Evolutionary conservation across 2,888 invertebrate genomes (phyloP), one percentile per base, ranked within the genome.

Genomic region (Iphiclides podalirius): DNA sequence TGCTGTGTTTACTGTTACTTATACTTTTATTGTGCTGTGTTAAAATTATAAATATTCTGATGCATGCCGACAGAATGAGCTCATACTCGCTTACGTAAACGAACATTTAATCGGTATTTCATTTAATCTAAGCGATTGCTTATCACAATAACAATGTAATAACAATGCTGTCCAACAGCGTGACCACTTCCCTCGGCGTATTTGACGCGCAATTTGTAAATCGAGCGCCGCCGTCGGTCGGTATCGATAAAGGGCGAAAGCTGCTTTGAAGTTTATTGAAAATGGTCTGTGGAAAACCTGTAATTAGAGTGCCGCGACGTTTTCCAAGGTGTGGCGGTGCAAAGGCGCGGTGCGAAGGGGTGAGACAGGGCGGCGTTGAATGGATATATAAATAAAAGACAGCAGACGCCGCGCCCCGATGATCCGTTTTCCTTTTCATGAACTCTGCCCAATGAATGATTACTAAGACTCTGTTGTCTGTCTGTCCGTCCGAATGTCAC

Each of bases 301-400:
- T 17, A 47, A 35, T 26, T 40, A 31, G 9, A 28, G 12, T 20
- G 13, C 11, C 13, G 14, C 16, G 16, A 40, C 31, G 12, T 16
- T 17, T 31, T 45, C 15, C 15, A 7, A 33, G 35, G 52, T 45
- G 52, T n/a, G n/a, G n/a, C n/a, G n/a, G n/a, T n/a, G n/a, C n/a
- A n/a, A n/a, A n/a, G n/a, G n/a, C n/a, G n/a, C n/a, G n/a, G n/a
- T n/a, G n/a, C n/a, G n/a, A n/a, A n/a, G n/a, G n/a, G n/a, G n/a
- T n/a, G n/a, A n/a, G n/a, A n/a, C n/a, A n/a, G n/a, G n/a, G n/a
- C n/a, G 54, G 55, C 58, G 55, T 63, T 79, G 70, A 79, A 78
- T 78, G 75, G 71, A 76, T 75, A 73, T 77, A 74, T 75, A 77
- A 79, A 80, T 75, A 79, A 6, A 69, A 73, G 59, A 65, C 54